Conservation (phyloP, 2,888 invertebrate species). For the Temnothorax ravouxi region DNA sequence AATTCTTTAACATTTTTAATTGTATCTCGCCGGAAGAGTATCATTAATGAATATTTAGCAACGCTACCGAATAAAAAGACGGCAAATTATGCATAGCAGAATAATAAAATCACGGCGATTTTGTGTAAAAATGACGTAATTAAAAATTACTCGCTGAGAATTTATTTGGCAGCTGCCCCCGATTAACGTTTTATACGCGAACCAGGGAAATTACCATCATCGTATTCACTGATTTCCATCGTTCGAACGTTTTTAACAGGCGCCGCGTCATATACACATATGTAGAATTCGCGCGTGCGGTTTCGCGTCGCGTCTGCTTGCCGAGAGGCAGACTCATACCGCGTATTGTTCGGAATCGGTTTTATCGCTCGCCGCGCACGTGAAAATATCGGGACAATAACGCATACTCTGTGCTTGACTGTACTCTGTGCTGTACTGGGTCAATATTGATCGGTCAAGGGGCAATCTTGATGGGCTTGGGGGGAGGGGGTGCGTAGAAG, state of each 20-base stretch:
- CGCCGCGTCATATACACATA: too few species aligned
- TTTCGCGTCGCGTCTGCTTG: not conserved
- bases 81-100: not conserved
- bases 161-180: not conserved
- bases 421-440: too few species aligned
- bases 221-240: not conserved
- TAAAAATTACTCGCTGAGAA: slow-evolving; percentile 2
- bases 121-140: not conserved
- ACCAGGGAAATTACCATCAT: not conserved
- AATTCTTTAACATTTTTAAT: not conserved
- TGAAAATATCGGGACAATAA: slow-evolving; percentile 15
- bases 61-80: not conserved
- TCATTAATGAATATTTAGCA: not conserved
- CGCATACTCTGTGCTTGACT: not conserved
- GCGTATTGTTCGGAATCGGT: slow-evolving; percentile 4
- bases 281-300: not conserved
- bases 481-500: not conserved
- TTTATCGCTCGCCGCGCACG: not conserved
- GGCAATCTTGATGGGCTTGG: not conserved
- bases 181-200: not conserved
- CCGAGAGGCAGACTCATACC: not conserved
- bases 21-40: not conserved
- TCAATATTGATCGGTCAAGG: slow-evolving; percentile 34
- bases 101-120: not conserved
- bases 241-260: not conserved